Percentiles rank a stretch among this genome's conserved stretches.
These are phyloP conservation scores for Sceloporus undulatus DNA, from an alignment of 2,113 vertebrate species.

Conservation along the genomic window DNA sequence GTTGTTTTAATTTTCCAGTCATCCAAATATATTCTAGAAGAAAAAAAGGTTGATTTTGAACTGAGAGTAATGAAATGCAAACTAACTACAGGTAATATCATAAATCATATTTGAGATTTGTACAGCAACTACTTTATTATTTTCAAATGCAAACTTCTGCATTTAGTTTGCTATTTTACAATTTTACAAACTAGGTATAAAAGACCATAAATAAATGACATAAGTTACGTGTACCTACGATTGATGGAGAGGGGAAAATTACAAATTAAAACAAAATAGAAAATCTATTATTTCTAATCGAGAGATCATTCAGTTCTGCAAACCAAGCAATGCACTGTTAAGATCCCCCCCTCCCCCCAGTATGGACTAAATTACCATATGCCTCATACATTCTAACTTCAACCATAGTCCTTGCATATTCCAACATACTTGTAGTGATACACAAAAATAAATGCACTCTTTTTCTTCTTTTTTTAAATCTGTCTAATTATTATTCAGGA, in stretches of 20 bases:
- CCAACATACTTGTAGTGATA: constrained; percentile 89
- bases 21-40: neutral
- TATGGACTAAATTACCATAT: constrained; percentile 90
- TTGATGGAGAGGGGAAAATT: constrained; percentile 80
- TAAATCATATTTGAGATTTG: constrained; percentile 64
- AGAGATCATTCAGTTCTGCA: constrained; percentile 83
- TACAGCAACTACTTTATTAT: constrained; percentile 97
- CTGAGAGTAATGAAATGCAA: neutral
- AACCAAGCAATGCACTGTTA: constrained; percentile 85
- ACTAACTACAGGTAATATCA: constrained; percentile 14
- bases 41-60: neutral
- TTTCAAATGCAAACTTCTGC: constrained; percentile 93
- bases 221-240: constrained; percentile 99
- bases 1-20: neutral
- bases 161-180: constrained; percentile 96
- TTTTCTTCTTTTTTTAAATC: constrained; percentile 77
- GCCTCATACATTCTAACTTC: constrained; percentile 94
- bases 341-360: constrained; percentile 71
- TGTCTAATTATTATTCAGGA: constrained; percentile 76
- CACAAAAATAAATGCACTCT: constrained; percentile 86
- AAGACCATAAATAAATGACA: constrained; percentile 99
- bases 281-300: constrained; percentile 89
- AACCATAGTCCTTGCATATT: constrained; percentile 93
- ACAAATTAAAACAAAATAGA: constrained; percentile 88
- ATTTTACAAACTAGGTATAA: constrained; percentile 99